phyloP scores from a whole-genome alignment of 2,113 vertebrate species.

The Cervus canadensis region DNA sequence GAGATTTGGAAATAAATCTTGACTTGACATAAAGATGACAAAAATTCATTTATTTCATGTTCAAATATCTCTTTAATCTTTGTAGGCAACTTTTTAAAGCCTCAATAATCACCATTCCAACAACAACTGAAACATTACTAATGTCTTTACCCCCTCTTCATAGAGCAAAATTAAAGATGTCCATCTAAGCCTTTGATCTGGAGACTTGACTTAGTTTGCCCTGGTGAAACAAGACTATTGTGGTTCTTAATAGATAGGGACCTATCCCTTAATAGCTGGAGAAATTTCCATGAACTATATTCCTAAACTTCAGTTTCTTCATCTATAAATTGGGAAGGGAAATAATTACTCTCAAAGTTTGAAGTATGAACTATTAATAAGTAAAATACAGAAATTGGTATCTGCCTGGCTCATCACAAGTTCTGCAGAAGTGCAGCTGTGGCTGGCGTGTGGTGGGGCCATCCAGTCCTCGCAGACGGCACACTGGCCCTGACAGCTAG shows the following conservation, averaged over 20 bases:
- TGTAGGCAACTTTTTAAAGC: background rate
- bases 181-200: background rate
- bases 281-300: background rate
- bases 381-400: background rate
- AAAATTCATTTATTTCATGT: background rate
- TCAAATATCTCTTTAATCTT: conserved; percentile 22
- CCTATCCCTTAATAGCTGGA: background rate
- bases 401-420: background rate
- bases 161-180: background rate
- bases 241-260: background rate
- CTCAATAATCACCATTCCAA: background rate
- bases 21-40: background rate
- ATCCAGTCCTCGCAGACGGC: background rate
- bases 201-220: background rate
- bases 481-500: background rate
- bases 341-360: background rate
- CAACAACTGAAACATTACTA: background rate
- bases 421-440: accelerated
- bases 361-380: background rate
- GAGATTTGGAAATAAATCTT: background rate
- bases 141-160: background rate
- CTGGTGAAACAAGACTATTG: background rate
- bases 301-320: background rate
- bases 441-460: too few species aligned
- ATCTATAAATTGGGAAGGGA: background rate